Base-by-base conservation (phyloP, 2,888 invertebrate species). In the Pristionchus fissidentatus region DNA sequence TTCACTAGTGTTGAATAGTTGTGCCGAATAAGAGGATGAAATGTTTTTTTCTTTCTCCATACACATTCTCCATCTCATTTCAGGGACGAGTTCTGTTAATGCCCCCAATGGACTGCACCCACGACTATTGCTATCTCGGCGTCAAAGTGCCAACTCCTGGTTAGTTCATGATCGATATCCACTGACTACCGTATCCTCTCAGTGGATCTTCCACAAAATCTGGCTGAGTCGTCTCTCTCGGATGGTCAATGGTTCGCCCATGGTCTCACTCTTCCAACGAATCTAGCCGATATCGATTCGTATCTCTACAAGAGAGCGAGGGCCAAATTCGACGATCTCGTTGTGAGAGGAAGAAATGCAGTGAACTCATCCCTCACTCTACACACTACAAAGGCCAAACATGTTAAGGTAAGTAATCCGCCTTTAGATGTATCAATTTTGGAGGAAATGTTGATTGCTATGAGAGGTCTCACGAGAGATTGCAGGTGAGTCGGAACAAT, bases 311-410 rank as follows among this genome's bases (percentile, higher is more conserved):
- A 87, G 82, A 86, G 84, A n/a, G 83, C 85, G 49, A 46, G 66
- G n/a, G 52, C 52, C 85, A 94, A 95, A 85, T 96, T 93, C 93
- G 90, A 93, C 75, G 89, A 88, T 26, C 83, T 93, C n/a, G 88
- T 90, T 57, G 86, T 88, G 43, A 83, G 86, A 22, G 90, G 90
- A 32, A 86, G 88, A 43, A 87, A 92, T 84, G 84, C 91, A 89
- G 94, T 95, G 90, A 96, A 96, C 93, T 93, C 95, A 80, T 95
- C 96, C 35, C 94, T 96, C 92, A 94, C 95, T 85, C 92, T 96
- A 90, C 96, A 96, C 93, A 96, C 96, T 4, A 95, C 94, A 77
- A 95, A 95, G 93, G 94, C 94, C 75, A 93, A 93, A 84, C 95
- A 95, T 85, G 95, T 95, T 92, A 87, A 90, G 85, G 89, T 89